Evolutionary conservation across 2,113 vertebrate species (phyloP).

Genomic region (Protobothrops flavoviridis): DNA sequence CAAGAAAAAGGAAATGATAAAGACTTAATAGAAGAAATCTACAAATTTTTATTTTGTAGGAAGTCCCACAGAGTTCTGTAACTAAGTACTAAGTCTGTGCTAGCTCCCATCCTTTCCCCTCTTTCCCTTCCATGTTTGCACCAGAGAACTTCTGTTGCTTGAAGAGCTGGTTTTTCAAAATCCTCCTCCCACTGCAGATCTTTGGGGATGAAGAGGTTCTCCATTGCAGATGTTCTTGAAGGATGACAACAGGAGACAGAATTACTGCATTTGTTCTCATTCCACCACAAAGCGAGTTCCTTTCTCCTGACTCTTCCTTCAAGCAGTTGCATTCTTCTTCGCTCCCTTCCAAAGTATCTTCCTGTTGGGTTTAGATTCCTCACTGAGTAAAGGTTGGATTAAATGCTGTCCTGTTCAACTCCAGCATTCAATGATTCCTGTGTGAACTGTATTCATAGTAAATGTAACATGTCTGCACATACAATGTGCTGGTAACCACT

Average conservation of each 20-base stretch:
- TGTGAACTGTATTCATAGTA: background rate
- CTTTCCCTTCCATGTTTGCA: background rate
- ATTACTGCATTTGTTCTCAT: background rate
- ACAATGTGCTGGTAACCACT: background rate
- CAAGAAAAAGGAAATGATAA: background rate
- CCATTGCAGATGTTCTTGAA: background rate
- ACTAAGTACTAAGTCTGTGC: background rate
- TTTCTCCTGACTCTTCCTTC: background rate
- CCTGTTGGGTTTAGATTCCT: background rate
- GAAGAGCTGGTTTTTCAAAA: background rate
- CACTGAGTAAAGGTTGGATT: background rate
- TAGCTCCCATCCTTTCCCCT: background rate
- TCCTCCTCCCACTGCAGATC: background rate
- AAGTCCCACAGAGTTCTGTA: background rate
- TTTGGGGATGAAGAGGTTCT: background rate
- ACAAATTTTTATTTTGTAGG: background rate
- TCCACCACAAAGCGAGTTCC: background rate
- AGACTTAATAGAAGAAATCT: background rate
- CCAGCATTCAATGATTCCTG: background rate
- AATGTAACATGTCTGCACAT: background rate
- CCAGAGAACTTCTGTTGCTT: background rate
- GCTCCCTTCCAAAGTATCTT: background rate
- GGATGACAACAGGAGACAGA: background rate
- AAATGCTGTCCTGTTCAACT: background rate
- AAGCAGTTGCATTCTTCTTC: background rate